phyloP scores from a whole-genome alignment of 2,888 invertebrate species.

The Chrysotoxum bicinctum region DNA sequence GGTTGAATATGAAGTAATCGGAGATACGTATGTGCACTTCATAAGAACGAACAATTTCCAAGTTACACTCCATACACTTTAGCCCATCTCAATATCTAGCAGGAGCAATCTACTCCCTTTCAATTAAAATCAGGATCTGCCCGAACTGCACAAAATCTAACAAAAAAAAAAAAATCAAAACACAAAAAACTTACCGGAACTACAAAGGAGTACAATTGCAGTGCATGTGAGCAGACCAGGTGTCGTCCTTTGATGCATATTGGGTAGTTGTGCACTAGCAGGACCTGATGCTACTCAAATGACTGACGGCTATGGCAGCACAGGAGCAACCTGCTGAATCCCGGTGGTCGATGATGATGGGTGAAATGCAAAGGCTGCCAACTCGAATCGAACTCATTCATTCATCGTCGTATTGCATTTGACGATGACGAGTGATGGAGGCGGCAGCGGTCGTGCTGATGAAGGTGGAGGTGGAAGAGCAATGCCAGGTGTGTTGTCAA shows the following conservation, averaged over 20 bases:
- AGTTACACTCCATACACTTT: constrained; percentile 15
- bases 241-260: constrained; percentile 74
- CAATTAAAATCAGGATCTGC: constrained; percentile 57
- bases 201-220: constrained; percentile 81
- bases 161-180: background rate
- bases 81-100: constrained; percentile 9
- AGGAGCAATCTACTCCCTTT: constrained; percentile 55
- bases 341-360: constrained; percentile 50
- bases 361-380: constrained; percentile 40
- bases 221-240: constrained; percentile 81
- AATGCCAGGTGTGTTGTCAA: constrained; percentile 71
- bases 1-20: background rate
- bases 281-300: constrained; percentile 67
- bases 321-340: constrained; percentile 30
- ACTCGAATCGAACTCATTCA: too few relatives aligned
- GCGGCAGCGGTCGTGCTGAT: background rate
- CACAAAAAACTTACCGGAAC: constrained; percentile 80
- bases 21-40: background rate
- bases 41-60: constrained; percentile 39
- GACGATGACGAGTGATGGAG: constrained; percentile 27
- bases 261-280: constrained; percentile 41
- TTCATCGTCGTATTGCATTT: constrained; percentile 54
- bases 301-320: constrained; percentile 61
- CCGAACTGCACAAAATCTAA: background rate
- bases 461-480: background rate